Evolutionary conservation across 2,888 invertebrate species (phyloP), one percentile per base, ranked within the genome.

Genomic region (Hypsopygia costalis): DNA sequence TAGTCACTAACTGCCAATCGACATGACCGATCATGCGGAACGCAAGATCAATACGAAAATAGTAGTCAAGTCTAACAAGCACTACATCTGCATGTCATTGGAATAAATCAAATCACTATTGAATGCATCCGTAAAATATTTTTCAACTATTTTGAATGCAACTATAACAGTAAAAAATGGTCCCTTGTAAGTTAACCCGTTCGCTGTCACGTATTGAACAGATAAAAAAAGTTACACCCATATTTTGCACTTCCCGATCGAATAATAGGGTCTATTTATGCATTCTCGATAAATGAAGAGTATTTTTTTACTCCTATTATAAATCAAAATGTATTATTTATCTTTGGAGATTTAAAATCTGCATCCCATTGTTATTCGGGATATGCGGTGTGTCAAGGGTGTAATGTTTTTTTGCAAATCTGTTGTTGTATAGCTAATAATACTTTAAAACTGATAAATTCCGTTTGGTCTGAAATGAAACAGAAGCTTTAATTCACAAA

Each of bases 271-370:
- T 83, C 75, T 87, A 87, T 87, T 88, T 88, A 88, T 88, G 87
- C 87, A 87, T 86, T 86, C 78, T 79, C 88, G 56, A 87, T 88
- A 83, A 82, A 86, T 83, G 87, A 85, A 86, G 87, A 86, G 87
- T 82, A 77, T 79, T 83, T 86, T 87, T 88, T 87, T 81, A 79
- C 78, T 67, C 77, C 79, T 66, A 83, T 86, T 88, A 88, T 88
- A 87, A 88, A 88, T 88, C 88, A 88, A 85, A 88, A 85, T 83
- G 85, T 85, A 88, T 88, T 88, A 88, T 88, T 88, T 88, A 88
- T 88, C 87, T 88, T 83, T 85, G 78, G 75, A 85, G 81, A 82
- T 81, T 78, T 81, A 58, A 75, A 87, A 88, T 88, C 87, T 88
- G 86, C 87, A 88, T 88, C 87, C 87, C 69, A 86, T 88, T 88